Evolutionary conservation across 2,113 vertebrate species (phyloP).

Genomic region (Vicugna pacos): DNA sequence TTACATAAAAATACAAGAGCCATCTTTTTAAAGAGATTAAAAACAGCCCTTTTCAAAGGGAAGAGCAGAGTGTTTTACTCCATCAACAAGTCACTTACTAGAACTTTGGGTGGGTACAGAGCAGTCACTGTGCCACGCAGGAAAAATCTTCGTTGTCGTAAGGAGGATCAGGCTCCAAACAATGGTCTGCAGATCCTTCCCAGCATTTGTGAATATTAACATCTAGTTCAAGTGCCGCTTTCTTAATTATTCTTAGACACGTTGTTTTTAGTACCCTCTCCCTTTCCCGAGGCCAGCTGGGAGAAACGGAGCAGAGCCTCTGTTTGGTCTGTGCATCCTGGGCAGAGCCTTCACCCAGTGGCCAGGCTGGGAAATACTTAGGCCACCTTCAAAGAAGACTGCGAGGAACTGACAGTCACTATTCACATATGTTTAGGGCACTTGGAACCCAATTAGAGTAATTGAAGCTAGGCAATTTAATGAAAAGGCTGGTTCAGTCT

Average conservation of each 20-base stretch:
- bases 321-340: accelerated
- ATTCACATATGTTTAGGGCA: constrained; percentile 38
- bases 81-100: background rate
- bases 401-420: background rate
- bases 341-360: background rate
- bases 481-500: constrained; percentile 46
- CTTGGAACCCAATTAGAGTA: constrained; percentile 49
- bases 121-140: background rate
- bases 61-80: background rate
- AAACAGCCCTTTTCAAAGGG: background rate
- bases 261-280: background rate
- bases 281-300: background rate
- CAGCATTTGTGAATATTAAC: background rate
- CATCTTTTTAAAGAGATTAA: background rate
- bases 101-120: background rate
- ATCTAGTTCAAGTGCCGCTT: background rate
- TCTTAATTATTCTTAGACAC: background rate
- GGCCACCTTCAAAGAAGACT: background rate
- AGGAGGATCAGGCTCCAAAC: background rate
- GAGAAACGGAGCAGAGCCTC: background rate
- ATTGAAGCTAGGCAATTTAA: constrained; percentile 51
- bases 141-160: background rate
- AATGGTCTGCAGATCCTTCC: background rate
- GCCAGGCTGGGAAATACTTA: background rate
- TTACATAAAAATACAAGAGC: constrained; percentile 62